phyloP scores from a whole-genome alignment of 2,113 vertebrate genomes.

The Alces alces region DNA sequence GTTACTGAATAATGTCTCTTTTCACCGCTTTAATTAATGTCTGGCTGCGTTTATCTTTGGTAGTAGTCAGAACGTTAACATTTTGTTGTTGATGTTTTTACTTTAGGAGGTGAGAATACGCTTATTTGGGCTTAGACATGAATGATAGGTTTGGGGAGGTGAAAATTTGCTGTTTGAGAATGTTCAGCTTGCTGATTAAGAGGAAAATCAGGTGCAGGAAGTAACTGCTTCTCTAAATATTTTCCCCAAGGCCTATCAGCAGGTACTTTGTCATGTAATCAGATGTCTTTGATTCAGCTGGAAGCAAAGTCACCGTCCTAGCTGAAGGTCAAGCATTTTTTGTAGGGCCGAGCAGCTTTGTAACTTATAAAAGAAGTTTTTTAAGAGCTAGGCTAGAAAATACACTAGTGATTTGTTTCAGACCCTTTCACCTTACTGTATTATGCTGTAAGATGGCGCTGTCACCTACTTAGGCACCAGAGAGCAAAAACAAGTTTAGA shows the following conservation, averaged over 20 bases:
- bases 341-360: not conserved
- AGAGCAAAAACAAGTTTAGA: constrained; percentile 17
- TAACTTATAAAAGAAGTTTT: not conserved
- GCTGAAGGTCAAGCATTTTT: not conserved
- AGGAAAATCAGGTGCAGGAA: constrained; percentile 48
- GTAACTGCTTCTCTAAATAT: not conserved
- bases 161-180: constrained; percentile 16
- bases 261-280: constrained; percentile 74
- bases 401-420: not conserved
- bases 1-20: not conserved
- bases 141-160: not conserved
- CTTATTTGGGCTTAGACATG: constrained; percentile 15
- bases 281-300: constrained; percentile 71
- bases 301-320: constrained; percentile 30
- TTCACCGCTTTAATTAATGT: not conserved
- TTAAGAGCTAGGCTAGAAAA: not conserved
- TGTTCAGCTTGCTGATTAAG: not conserved
- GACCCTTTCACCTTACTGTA: not conserved
- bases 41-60: not conserved
- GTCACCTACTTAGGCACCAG: not conserved
- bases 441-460: not conserved
- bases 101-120: not conserved
- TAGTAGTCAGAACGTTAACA: not conserved
- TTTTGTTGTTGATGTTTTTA: not conserved
- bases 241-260: constrained; percentile 60